Percentiles rank a stretch among this genome's conserved stretches.
Evolutionary conservation across 2,797 vertebrate species (phyloP).

Genomic region (Oreochromis mossambicus): DNA sequence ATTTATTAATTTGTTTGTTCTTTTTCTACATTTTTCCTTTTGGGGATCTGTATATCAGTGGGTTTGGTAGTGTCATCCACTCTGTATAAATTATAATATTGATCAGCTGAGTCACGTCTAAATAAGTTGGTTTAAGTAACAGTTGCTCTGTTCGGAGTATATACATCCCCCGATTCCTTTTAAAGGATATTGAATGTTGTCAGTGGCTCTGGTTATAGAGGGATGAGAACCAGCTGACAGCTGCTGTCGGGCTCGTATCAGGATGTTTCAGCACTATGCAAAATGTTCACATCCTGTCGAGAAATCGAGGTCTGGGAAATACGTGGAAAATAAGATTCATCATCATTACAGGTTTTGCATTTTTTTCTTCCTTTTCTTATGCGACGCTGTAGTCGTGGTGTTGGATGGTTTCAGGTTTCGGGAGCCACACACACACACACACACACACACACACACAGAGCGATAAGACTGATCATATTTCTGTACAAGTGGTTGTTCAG

Average conservation of each 20-base stretch:
- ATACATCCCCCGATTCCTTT: no score
- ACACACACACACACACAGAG: neutral
- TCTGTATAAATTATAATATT: neutral
- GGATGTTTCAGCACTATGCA: neutral
- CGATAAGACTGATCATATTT: neutral
- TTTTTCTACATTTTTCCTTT: neutral
- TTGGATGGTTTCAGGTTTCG: neutral
- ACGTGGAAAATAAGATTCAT: neutral
- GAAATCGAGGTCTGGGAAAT: neutral
- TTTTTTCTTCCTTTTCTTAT: neutral
- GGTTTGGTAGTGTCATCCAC: neutral
- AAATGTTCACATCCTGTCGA: constrained; percentile 29
- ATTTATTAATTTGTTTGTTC: neutral
- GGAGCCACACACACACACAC: neutral
- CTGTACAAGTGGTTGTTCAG: neutral
- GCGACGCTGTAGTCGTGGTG: neutral
- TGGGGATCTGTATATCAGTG: neutral
- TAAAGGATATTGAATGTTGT: neutral
- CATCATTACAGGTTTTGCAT: neutral
- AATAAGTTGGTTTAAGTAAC: neutral
- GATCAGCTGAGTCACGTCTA: accelerated
- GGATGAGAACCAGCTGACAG: constrained; percentile 13
- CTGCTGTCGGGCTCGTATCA: neutral
- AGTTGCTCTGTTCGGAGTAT: neutral
- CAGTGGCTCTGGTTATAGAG: neutral